Evolutionary conservation across 2,888 invertebrate genomes (phyloP).

Genomic region (Drosophila cracens): DNA sequence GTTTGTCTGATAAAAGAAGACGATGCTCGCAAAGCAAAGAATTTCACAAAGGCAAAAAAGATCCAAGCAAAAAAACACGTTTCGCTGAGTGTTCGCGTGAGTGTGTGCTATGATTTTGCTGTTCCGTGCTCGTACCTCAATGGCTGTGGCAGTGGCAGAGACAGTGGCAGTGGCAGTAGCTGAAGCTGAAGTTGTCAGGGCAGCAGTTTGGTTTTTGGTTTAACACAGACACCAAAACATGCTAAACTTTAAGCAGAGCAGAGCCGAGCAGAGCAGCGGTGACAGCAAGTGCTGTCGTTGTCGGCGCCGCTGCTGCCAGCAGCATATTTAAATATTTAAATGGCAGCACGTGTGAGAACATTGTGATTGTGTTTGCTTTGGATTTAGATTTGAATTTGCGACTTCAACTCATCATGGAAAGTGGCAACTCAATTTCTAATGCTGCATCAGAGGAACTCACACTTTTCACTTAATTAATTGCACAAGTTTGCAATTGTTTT

Average conservation of each 20-base stretch:
- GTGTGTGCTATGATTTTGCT: slow-evolving; percentile 45
- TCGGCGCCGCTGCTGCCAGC: slow-evolving; percentile 68
- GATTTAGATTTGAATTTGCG: slow-evolving; percentile 18
- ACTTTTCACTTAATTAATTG: slow-evolving; percentile 79
- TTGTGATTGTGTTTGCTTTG: slow-evolving; percentile 46
- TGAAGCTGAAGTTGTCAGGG: slow-evolving; percentile 43
- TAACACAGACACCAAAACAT: slow-evolving; percentile 70
- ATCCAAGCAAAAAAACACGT: slow-evolving; percentile 23
- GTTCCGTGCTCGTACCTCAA: slow-evolving; percentile 28
- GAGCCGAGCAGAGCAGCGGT: slow-evolving; percentile 22
- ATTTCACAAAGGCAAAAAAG: slow-evolving; percentile 23
- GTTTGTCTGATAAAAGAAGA: slow-evolving; percentile 79
- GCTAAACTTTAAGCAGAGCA: slow-evolving; percentile 66
- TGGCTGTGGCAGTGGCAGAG: neutral
- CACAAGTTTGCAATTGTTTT: slow-evolving; percentile 78
- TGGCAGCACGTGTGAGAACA: slow-evolving; percentile 77
- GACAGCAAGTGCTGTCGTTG: slow-evolving; percentile 53
- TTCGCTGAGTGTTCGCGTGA: slow-evolving; percentile 31
- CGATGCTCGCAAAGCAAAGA: slow-evolving; percentile 45
- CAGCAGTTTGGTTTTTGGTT: slow-evolving; percentile 71
- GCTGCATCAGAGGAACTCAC: slow-evolving; percentile 53
- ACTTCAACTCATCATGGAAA: slow-evolving; percentile 49
- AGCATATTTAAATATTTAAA: slow-evolving; percentile 75
- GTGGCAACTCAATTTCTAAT: slow-evolving; percentile 58
- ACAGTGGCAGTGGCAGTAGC: neutral